These are phyloP conservation scores for Tiphia femorata DNA, from an alignment of 2,888 invertebrate species.

Conservation along the genomic window DNA sequence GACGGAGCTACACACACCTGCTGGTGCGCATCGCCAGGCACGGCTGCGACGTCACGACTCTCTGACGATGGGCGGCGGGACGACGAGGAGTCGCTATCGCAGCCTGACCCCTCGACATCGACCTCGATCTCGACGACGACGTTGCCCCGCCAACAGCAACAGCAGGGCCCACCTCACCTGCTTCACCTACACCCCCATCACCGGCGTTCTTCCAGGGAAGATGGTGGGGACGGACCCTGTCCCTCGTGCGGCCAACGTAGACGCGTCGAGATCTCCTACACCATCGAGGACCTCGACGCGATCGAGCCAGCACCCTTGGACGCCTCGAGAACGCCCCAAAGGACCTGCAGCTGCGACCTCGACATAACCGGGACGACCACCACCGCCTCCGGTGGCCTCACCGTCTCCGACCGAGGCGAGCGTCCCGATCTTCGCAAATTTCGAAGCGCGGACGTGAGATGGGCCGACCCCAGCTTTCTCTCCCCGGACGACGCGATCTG, in stretches of 20 bases:
- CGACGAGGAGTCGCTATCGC: slow-evolving; percentile 60
- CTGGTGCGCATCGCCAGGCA: slow-evolving; percentile 67
- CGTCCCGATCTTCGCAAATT: slow-evolving; percentile 54
- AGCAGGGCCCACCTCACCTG: slow-evolving; percentile 32
- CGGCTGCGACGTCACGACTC: slow-evolving; percentile 67
- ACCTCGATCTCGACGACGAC: slow-evolving; percentile 56
- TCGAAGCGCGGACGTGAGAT: slow-evolving; percentile 55
- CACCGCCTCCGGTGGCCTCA: slow-evolving; percentile 5
- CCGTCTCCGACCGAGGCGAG: slow-evolving; percentile 10
- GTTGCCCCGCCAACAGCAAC: slow-evolving; percentile 45
- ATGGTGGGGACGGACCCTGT: slow-evolving; percentile 46
- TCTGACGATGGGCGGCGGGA: slow-evolving; percentile 65
- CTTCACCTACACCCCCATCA: slow-evolving; percentile 26
- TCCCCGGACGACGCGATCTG: slow-evolving; percentile 63
- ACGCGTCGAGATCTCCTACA: slow-evolving; percentile 58
- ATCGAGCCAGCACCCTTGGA: slow-evolving; percentile 55
- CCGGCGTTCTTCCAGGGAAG: slow-evolving; percentile 43
- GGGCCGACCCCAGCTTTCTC: slow-evolving; percentile 56
- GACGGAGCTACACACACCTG: slow-evolving; percentile 69
- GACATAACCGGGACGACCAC: too few species aligned
- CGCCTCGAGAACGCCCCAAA: slow-evolving; percentile 29
- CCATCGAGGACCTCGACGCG: slow-evolving; percentile 65
- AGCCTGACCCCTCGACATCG: slow-evolving; percentile 64
- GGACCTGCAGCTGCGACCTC: slow-evolving; percentile 40
- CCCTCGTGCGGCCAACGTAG: slow-evolving; percentile 57